These are phyloP conservation scores for Nemoura dubitans DNA, from an alignment of 2,888 invertebrate genomes.

Conservation along the genomic window DNA sequence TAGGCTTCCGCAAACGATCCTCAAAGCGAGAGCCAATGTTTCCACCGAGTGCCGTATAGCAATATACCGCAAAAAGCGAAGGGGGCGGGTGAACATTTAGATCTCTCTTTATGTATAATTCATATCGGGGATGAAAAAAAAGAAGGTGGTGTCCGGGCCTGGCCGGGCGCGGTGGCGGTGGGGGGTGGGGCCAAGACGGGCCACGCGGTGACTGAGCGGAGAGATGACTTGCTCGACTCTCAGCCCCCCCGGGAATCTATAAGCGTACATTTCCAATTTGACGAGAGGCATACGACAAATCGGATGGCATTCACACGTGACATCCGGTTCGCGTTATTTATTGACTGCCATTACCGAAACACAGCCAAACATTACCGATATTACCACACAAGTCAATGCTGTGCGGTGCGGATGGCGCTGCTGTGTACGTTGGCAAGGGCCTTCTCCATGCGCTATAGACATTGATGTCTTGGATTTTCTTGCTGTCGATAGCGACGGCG, in stretches of 20 bases:
- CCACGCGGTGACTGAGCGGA: neutral
- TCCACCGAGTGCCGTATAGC: neutral
- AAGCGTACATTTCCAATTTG: conserved; percentile 38
- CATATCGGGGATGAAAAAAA: conserved; percentile 24
- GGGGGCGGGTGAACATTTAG: neutral
- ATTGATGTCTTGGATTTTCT: conserved; percentile 1
- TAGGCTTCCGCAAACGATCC: neutral
- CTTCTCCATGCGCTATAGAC: neutral
- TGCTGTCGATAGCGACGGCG: neutral
- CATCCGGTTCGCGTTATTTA: conserved; percentile 34
- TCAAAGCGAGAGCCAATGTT: neutral
- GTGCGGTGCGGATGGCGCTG: neutral
- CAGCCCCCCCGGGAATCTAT: conserved; percentile 15
- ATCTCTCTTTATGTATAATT: conserved; percentile 35
- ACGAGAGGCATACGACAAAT: conserved; percentile 37
- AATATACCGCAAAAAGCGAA: neutral
- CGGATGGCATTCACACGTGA: conserved; percentile 19
- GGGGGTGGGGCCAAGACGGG: neutral
- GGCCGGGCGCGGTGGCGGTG: neutral
- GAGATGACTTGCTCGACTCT: conserved; percentile 23
- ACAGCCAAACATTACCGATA: conserved; percentile 28
- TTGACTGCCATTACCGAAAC: conserved; percentile 38
- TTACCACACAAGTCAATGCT: conserved; percentile 33
- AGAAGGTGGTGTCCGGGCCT: neutral
- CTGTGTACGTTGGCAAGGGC: neutral